These are phyloP conservation scores for Dicentrarchus labrax DNA, from an alignment of 2,113 vertebrate genomes.

Conservation along the genomic window DNA sequence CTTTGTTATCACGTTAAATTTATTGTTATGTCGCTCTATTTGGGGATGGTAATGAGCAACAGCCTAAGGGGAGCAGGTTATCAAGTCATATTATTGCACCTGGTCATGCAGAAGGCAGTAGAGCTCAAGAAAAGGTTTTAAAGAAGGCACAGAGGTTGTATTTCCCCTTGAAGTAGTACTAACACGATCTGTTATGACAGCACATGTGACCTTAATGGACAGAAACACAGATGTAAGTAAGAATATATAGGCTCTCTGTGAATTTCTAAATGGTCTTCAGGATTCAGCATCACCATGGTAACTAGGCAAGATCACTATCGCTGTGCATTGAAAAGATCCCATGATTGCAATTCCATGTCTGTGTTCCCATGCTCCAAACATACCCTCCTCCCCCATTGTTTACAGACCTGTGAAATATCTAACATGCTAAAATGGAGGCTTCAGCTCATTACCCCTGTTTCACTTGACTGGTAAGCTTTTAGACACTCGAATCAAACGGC, in stretches of 20 bases:
- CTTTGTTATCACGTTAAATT: slow-evolving; percentile 62
- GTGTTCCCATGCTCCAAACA: slow-evolving; percentile 20
- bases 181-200: slow-evolving; percentile 33
- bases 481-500: slow-evolving; percentile 56
- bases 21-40: slow-evolving; percentile 38
- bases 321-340: slow-evolving; percentile 43
- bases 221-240: not conserved
- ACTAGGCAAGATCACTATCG: slow-evolving; percentile 49
- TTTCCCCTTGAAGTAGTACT: slow-evolving; percentile 7
- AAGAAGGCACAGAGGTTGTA: not conserved
- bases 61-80: slow-evolving; percentile 39
- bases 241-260: slow-evolving; percentile 1
- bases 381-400: slow-evolving; percentile 43
- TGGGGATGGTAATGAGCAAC: slow-evolving; percentile 38
- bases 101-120: slow-evolving; percentile 41
- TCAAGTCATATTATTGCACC: slow-evolving; percentile 43
- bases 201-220: slow-evolving; percentile 5
- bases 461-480: slow-evolving; percentile 57
- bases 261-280: slow-evolving; percentile 1
- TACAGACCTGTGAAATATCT: slow-evolving; percentile 57
- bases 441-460: slow-evolving; percentile 71
- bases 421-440: slow-evolving; percentile 56
- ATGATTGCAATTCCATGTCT: slow-evolving; percentile 44
- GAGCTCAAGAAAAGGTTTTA: slow-evolving; percentile 11
- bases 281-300: slow-evolving; percentile 58